Percentiles rank a stretch among this genome's conserved stretches.
phyloP scores from a whole-genome alignment of 2,113 vertebrate species.

The Pongo pygmaeus region DNA sequence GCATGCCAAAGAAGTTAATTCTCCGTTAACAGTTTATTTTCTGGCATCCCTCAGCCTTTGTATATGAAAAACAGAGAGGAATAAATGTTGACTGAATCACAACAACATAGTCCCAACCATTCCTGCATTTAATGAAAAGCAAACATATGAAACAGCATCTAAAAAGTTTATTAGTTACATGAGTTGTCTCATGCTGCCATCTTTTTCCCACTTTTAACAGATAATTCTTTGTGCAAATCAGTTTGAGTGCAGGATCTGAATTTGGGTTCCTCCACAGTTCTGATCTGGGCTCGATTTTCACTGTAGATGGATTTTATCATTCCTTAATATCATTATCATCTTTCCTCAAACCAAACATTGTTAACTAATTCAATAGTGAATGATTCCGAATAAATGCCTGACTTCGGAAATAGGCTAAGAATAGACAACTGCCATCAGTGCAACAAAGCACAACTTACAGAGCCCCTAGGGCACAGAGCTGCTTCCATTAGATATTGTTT shows the following conservation, averaged over 20 bases:
- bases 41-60: conserved; percentile 87
- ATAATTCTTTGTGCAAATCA: conserved; percentile 63
- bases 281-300: conserved; percentile 44
- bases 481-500: not conserved
- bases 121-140: conserved; percentile 86
- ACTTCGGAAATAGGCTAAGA: conserved; percentile 33
- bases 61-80: conserved; percentile 87
- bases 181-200: conserved; percentile 64
- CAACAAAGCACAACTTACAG: not conserved
- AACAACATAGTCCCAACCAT: conserved; percentile 72
- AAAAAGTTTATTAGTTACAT: conserved; percentile 82
- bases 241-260: conserved; percentile 35
- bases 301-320: conserved; percentile 22
- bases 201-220: conserved; percentile 70
- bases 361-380: conserved; percentile 58
- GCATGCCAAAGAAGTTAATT: conserved; percentile 91
- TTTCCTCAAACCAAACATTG: conserved; percentile 28
- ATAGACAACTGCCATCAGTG: not conserved
- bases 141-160: conserved; percentile 82
- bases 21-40: conserved; percentile 90
- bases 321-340: conserved; percentile 52
- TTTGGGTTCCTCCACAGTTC: conserved; percentile 43
- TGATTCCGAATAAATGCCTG: conserved; percentile 34
- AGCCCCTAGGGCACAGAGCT: not conserved
- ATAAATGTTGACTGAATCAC: conserved; percentile 86